These are phyloP conservation scores for Danio albolineatus DNA, from an alignment of 2,797 vertebrate species.

Conservation along the genomic window DNA sequence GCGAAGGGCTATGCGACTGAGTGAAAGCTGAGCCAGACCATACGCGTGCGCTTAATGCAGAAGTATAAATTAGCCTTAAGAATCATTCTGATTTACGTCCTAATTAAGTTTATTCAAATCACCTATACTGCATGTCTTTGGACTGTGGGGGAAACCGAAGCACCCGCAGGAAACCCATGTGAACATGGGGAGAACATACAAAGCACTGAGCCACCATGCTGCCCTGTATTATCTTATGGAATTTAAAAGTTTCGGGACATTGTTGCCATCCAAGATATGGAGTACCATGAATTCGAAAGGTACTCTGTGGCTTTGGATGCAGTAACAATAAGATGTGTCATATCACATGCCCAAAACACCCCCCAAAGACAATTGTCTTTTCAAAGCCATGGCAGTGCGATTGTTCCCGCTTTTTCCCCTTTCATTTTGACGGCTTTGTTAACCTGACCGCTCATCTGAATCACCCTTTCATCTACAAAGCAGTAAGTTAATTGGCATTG, in stretches of 20 bases:
- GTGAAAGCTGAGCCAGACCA: too few relatives aligned
- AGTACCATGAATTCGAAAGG: background rate
- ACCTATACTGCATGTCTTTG: too few relatives aligned
- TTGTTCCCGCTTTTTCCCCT: conserved; percentile 11
- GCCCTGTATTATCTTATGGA: background rate
- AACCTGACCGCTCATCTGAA: conserved; percentile 45
- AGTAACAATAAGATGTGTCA: conserved; percentile 28
- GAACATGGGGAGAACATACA: too few relatives aligned
- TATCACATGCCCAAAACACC: conserved; percentile 26
- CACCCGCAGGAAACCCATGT: too few relatives aligned
- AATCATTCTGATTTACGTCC: too few relatives aligned
- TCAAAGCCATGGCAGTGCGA: conserved; percentile 19
- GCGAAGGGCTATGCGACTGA: too few relatives aligned
- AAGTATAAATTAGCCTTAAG: too few relatives aligned
- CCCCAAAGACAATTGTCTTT: conserved; percentile 21
- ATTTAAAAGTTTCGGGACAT: background rate
- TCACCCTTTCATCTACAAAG: conserved; percentile 41
- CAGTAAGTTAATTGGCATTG: conserved; percentile 50
- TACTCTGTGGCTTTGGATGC: conserved; percentile 34
- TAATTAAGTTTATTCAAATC: too few relatives aligned
- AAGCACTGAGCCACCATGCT: too few relatives aligned
- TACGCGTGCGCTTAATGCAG: too few relatives aligned
- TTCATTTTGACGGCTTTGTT: conserved; percentile 45
- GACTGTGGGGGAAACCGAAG: too few relatives aligned
- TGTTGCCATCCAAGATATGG: background rate